phyloP scores from a whole-genome alignment of 2,113 vertebrate genomes.

The Corydoras sp. region DNA sequence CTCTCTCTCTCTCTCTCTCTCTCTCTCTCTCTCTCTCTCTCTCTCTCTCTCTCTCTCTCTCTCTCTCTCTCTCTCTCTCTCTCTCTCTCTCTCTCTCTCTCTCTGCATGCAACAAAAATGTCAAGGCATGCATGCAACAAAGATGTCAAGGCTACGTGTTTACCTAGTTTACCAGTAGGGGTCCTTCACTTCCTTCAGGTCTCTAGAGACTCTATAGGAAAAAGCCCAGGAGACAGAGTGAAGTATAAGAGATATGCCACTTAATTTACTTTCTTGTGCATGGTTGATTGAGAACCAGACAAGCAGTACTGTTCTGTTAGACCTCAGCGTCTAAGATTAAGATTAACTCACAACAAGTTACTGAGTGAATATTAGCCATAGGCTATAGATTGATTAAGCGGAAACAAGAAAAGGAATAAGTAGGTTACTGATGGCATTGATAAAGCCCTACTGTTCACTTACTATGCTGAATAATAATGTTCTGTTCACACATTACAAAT shows the following conservation, averaged over 20 bases:
- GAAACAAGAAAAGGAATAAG: conserved; percentile 25
- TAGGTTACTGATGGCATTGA: conserved; percentile 60
- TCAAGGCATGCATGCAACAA: conserved; percentile 61
- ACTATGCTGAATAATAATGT: conserved; percentile 35
- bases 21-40: conserved; percentile 17
- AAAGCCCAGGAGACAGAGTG: conserved; percentile 51
- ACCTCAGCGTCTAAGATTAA: conserved; percentile 36
- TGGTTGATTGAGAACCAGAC: conserved; percentile 4
- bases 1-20: conserved; percentile 21
- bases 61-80: conserved; percentile 39
- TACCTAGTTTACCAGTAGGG: conserved; percentile 76
- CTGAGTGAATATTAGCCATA: conserved; percentile 25
- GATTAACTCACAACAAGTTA: conserved; percentile 31
- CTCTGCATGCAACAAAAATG: conserved; percentile 66
- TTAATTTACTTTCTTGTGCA: conserved; percentile 36
- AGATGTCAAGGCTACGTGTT: conserved; percentile 68
- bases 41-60: conserved; percentile 44
- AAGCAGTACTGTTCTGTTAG: conserved; percentile 12
- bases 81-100: conserved; percentile 41
- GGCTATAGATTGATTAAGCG: conserved; percentile 13
- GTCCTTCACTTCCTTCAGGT: conserved; percentile 72
- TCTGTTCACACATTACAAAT: conserved; percentile 37
- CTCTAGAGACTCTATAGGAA: conserved; percentile 54
- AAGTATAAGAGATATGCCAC: conserved; percentile 34
- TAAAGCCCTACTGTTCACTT: conserved; percentile 42